These are phyloP conservation scores for Vireo griseus DNA, from an alignment of 2,797 vertebrate genomes.

Conservation along the genomic window DNA sequence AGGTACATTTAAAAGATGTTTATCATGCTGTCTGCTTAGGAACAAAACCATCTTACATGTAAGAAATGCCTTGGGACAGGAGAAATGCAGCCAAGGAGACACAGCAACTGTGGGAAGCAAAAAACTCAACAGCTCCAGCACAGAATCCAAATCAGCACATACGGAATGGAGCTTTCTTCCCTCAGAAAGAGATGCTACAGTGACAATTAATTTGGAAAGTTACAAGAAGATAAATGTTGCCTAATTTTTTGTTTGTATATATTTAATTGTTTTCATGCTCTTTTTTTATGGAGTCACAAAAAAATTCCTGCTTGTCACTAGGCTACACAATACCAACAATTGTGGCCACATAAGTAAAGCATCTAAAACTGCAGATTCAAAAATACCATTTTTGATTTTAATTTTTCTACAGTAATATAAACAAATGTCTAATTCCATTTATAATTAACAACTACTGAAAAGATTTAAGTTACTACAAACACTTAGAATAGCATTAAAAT, in stretches of 20 bases:
- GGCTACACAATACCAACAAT: too few species aligned
- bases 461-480: background rate
- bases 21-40: background rate
- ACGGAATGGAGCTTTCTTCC: background rate
- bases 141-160: background rate
- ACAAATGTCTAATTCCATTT: background rate
- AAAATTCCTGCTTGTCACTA: background rate
- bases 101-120: background rate
- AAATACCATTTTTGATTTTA: fast-evolving
- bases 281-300: background rate
- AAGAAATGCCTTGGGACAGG: background rate
- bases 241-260: background rate
- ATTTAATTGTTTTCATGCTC: fast-evolving
- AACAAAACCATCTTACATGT: background rate
- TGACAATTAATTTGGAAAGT: background rate
- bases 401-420: background rate
- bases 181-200: background rate
- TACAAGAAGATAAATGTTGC: background rate
- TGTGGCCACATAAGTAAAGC: background rate
- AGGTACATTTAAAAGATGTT: background rate
- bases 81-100: background rate
- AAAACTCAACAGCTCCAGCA: background rate
- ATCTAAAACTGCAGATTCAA: background rate
- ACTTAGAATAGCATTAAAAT: background rate
- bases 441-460: background rate